These are phyloP conservation scores for Sesamia inferens DNA, from an alignment of 2,888 invertebrate genomes.

Conservation along the genomic window DNA sequence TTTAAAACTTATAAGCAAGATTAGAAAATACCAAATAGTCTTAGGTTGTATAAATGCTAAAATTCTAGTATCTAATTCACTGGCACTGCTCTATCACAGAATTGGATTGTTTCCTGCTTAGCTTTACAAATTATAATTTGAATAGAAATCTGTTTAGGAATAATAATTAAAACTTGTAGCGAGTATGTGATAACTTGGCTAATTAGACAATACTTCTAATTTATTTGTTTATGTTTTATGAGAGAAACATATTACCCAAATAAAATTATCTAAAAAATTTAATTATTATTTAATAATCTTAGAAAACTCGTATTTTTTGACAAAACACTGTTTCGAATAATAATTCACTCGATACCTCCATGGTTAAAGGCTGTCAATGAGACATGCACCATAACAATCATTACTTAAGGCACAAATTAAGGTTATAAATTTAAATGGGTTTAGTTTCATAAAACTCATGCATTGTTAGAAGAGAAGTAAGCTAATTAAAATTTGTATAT, in stretches of 20 bases:
- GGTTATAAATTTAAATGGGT: slow-evolving; percentile 7
- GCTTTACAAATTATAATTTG: slow-evolving; percentile 30
- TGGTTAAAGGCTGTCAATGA: slow-evolving; percentile 4
- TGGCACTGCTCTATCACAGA: slow-evolving; percentile 85
- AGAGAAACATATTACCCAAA: not conserved
- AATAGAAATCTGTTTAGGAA: slow-evolving; percentile 30
- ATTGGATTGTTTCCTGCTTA: slow-evolving; percentile 55
- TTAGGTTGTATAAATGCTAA: slow-evolving; percentile 58
- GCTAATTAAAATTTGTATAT: slow-evolving; percentile 17
- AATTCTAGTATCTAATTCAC: slow-evolving; percentile 68
- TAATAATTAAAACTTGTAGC: slow-evolving; percentile 14
- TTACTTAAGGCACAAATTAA: slow-evolving; percentile 29
- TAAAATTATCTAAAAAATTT: not conserved
- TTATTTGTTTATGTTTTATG: slow-evolving; percentile 1
- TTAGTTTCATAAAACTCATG: slow-evolving; percentile 30
- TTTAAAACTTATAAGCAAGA: slow-evolving; percentile 57
- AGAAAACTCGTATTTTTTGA: slow-evolving; percentile 36
- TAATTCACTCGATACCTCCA: slow-evolving; percentile 31
- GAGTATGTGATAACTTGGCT: slow-evolving; percentile 10
- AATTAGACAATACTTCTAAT: not conserved
- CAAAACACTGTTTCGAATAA: slow-evolving; percentile 28
- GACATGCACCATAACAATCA: slow-evolving; percentile 16
- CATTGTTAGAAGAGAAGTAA: slow-evolving; percentile 25
- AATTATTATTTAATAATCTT: slow-evolving; percentile 8
- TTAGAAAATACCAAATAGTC: slow-evolving; percentile 52